Evolutionary conservation across 2,113 vertebrate species (phyloP).

Genomic region (Trinectes maculatus): DNA sequence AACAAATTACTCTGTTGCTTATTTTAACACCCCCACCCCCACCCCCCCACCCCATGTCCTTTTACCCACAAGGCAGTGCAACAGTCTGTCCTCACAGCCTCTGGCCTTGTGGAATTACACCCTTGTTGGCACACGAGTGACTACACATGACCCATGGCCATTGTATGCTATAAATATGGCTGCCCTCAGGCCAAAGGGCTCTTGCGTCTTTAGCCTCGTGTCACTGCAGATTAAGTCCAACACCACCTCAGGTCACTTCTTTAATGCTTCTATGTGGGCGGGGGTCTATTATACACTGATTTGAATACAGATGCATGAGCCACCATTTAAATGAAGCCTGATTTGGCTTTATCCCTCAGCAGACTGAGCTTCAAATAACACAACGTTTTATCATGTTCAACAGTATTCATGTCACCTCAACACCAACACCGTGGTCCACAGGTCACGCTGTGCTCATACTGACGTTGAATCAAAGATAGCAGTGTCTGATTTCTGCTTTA

Average conservation of each 20-base stretch:
- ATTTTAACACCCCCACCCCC: neutral
- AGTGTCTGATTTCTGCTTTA: no score
- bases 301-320: constrained; percentile 11
- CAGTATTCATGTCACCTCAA: neutral
- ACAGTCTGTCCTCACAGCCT: neutral
- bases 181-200: neutral
- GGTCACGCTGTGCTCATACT: neutral
- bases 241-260: neutral
- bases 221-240: constrained; percentile 24
- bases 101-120: neutral
- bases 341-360: neutral
- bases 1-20: no score
- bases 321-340: neutral
- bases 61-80: neutral
- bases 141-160: neutral
- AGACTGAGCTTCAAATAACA: neutral
- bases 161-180: constrained; percentile 28
- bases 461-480: neutral
- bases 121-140: constrained; percentile 3
- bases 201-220: neutral
- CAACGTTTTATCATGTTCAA: neutral
- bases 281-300: constrained; percentile 2
- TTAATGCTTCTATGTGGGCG: constrained; percentile 1
- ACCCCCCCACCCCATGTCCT: no score
- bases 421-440: no score